Base-by-base conservation (phyloP, 2,797 vertebrate species). In the Rhinatrema bivittatum region DNA sequence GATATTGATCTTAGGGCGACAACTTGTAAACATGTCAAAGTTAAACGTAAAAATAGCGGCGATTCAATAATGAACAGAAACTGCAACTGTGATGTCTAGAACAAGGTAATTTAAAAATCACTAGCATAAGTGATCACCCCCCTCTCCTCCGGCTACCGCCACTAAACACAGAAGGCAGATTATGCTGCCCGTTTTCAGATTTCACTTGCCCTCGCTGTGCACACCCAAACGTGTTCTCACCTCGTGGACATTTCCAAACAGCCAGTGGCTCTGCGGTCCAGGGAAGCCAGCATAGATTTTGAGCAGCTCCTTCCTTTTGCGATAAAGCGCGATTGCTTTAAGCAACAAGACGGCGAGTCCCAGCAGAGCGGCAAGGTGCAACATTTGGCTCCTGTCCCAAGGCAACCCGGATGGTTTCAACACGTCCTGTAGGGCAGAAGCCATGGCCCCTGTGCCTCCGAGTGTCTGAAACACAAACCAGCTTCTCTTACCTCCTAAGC, bases 201-300 rank as follows among this genome's bases (percentile, higher is more conserved):
- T n/a, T n/a, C n/a, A n/a, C n/a, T n/a, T n/a, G n/a, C n/a, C n/a
- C n/a, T n/a, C n/a, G n/a, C n/a, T n/a, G n/a, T n/a, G n/a, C n/a
- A n/a, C n/a, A n/a, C n/a, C n/a, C n/a, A n/a, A n/a, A n/a, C 16
- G 9, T 20, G 9, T 11, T 6, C 42, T 31, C 20, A 45, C 42
- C 27, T 45, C n/a, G 21, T 37, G 15, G 13, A 37, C 34, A 3
- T 45, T 29, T 5, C 42, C 42, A n/a, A 31, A 26, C 6, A 45
- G 29, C 42, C 42, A 45, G 28, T 45, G 42, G 3, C 22, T 9
- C 10, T 42, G 42, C n/a, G 34, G 34, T n/a, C 42, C 42, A 14
- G 42, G 42, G 11, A 45, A 45, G 18, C 26, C 13, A 21, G 25
- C 9, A 3, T 45, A 26, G 9, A 31, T 21, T 7, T 21, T 13